phyloP scores from a whole-genome alignment of 1,140 invertebrate genomes.

The Cyclargus thomasi region DNA sequence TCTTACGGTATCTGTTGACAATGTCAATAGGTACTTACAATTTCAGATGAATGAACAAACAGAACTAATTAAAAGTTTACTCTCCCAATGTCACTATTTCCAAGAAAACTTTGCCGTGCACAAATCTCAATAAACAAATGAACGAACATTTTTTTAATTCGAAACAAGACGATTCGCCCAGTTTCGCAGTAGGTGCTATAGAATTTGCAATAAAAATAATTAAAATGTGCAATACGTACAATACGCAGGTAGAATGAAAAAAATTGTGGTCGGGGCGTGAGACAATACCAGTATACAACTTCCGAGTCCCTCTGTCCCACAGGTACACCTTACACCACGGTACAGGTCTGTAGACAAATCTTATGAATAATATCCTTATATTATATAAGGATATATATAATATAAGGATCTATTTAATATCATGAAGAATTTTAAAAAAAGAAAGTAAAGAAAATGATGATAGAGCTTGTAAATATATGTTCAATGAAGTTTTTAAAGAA shows the following conservation, averaged over 20 bases:
- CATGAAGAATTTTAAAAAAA: no score
- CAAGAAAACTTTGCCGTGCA: no score
- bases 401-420: no score
- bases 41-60: no score
- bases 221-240: slow-evolving; percentile 12
- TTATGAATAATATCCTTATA: background rate
- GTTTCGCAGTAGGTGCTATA: background rate
- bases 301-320: slow-evolving; percentile 48
- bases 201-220: slow-evolving; percentile 19
- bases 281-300: slow-evolving; percentile 64
- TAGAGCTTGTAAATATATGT: no score
- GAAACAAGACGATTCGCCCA: background rate
- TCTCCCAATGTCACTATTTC: no score
- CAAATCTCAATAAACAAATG: background rate
- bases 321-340: slow-evolving; percentile 37
- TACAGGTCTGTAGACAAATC: slow-evolving; percentile 31
- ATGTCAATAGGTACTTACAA: no score
- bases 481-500: no score
- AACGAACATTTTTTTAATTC: background rate
- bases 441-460: no score
- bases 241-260: slow-evolving; percentile 25
- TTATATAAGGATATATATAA: no score
- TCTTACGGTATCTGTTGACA: no score
- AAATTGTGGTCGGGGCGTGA: slow-evolving; percentile 50
- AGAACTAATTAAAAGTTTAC: no score